A percentile compares a stretch with the other conserved stretches of the same genome.
Conservation (phyloP, 2,113 vertebrate species). For the Taurulus bubalis region DNA sequence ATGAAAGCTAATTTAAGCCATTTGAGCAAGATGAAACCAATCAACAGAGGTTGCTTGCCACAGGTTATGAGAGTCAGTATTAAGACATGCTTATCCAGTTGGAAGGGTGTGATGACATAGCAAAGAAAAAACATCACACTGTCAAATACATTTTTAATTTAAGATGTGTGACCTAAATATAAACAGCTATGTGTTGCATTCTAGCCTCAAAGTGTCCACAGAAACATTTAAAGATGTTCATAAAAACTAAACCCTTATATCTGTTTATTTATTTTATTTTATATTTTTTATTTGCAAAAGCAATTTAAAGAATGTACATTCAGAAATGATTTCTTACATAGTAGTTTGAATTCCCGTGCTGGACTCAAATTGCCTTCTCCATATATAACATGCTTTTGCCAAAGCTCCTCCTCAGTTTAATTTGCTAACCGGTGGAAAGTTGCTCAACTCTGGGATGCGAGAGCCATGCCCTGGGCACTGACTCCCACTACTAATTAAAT, state of each 20-base stretch:
- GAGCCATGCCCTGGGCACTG: constrained; percentile 62
- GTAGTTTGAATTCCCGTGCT: neutral
- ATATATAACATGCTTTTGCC: constrained; percentile 57
- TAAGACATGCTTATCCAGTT: constrained; percentile 35
- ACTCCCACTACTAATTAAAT: constrained; percentile 72
- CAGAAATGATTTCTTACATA: neutral
- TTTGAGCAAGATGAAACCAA: constrained; percentile 80
- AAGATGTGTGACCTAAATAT: neutral
- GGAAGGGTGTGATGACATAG: neutral
- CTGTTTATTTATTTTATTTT: neutral
- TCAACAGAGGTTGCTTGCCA: constrained; percentile 63
- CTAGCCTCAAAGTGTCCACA: neutral
- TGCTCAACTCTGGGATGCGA: constrained; percentile 55
- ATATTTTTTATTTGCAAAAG: neutral
- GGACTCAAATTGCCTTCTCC: neutral
- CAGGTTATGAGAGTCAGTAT: constrained; percentile 63
- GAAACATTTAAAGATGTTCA: neutral
- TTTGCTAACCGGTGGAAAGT: constrained; percentile 71
- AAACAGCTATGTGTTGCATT: neutral
- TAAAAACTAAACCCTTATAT: neutral
- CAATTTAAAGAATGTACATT: neutral
- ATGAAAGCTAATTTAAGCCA: constrained; percentile 79
- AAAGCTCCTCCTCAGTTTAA: constrained; percentile 66
- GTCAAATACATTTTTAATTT: neutral
- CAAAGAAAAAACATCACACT: neutral